Percentiles rank a stretch among this genome's conserved stretches.
phyloP scores from a whole-genome alignment of 1,140 invertebrate species.

The Cardiocondyla obscurior region DNA sequence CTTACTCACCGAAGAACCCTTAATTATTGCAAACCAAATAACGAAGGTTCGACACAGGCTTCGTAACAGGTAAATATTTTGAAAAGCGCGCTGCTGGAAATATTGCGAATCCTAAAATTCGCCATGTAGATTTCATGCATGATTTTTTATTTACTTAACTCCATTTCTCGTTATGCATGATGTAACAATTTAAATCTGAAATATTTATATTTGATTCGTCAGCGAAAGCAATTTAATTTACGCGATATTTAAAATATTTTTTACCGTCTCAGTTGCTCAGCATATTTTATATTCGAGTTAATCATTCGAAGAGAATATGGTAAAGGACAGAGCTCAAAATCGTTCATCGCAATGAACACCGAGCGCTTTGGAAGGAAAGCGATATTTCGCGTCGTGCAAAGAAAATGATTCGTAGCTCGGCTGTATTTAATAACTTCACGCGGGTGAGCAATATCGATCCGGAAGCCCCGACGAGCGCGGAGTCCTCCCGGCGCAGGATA shows the following conservation, averaged over 20 bases:
- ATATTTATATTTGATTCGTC: background rate
- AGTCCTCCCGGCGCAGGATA: slow-evolving; percentile 65
- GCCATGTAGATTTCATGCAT: background rate
- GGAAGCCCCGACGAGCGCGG: slow-evolving; percentile 27
- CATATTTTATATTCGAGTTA: background rate
- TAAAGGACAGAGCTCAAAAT: background rate
- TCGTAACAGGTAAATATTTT: background rate
- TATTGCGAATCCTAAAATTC: background rate
- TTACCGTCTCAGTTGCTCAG: background rate
- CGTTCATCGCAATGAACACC: background rate
- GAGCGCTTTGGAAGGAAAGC: background rate
- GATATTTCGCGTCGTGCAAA: background rate
- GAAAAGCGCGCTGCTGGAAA: background rate
- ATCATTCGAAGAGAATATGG: background rate
- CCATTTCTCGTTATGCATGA: background rate
- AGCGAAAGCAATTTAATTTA: background rate
- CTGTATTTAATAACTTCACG: slow-evolving; percentile 71
- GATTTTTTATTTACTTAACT: background rate
- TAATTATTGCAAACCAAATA: slow-evolving; percentile 66
- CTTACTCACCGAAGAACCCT: slow-evolving; percentile 58
- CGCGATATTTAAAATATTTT: background rate
- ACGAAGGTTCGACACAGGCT: background rate
- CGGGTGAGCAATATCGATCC: slow-evolving; percentile 70
- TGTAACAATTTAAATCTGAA: background rate
- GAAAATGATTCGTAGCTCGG: background rate